These are phyloP conservation scores for Rhopilema esculentum DNA, from an alignment of 30 jellyfish, hydroid and myxozoan genomes.

Conservation along the genomic window DNA sequence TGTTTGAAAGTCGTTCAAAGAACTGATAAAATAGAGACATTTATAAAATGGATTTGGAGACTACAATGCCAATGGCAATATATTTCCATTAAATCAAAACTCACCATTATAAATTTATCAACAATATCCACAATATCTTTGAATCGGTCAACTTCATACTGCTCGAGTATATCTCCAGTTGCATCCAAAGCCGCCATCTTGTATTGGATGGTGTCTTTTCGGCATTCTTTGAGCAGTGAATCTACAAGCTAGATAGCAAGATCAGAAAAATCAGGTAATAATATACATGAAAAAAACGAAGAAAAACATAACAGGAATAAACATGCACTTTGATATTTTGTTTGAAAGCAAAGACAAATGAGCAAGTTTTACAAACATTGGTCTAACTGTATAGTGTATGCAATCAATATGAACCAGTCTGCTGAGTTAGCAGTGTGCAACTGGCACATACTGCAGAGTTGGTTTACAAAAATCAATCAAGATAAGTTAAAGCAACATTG, in stretches of 20 bases:
- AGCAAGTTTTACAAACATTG: too few relatives aligned
- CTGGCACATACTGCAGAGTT: too few relatives aligned
- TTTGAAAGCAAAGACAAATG: not conserved
- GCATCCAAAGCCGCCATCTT: constrained; percentile 74
- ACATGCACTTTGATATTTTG: not conserved
- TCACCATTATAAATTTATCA: constrained; percentile 47
- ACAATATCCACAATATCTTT: constrained; percentile 48
- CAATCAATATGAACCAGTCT: too few relatives aligned
- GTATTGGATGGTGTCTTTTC: constrained; percentile 59
- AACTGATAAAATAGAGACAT: too few relatives aligned
- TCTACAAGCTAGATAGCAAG: constrained; percentile 60
- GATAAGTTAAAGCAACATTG: too few relatives aligned
- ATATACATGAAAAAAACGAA: not conserved
- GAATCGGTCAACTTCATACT: constrained; percentile 60
- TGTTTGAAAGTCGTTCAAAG: too few relatives aligned
- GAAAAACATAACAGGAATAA: not conserved
- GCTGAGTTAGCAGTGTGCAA: too few relatives aligned
- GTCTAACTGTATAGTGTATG: too few relatives aligned
- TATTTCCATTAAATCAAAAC: too few relatives aligned
- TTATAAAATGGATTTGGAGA: too few relatives aligned
- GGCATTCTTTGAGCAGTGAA: constrained; percentile 79
- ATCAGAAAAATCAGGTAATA: not conserved
- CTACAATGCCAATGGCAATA: too few relatives aligned
- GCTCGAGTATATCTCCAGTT: constrained; percentile 47
- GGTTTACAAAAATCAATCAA: too few relatives aligned